Base-by-base conservation (phyloP, 2,888 invertebrate species). In the Diaprepes abbreviatus region DNA sequence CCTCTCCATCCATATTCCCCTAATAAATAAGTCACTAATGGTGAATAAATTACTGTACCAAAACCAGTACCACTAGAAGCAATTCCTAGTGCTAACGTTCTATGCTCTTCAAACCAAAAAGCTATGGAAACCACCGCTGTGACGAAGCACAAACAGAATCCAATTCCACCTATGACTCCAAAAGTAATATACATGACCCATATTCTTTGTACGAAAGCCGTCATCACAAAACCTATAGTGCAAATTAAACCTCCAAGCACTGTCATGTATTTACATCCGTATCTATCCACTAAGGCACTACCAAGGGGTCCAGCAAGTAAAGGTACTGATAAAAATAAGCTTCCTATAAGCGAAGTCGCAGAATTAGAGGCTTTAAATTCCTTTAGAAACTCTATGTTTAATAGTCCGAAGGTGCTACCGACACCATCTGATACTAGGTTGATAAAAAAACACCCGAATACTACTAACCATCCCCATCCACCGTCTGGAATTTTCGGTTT, bases 341-440 rank as follows among this genome's bases (percentile, higher is more conserved):
- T 79, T 1, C 79, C 80, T 21, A 80, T 79, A 75, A 79, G 78
- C 1, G 96, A 93, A 0, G 97, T 97, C 33, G 93, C 92, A 1
- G 95, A 91, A 43, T 74, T 74, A 0, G 77, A 76, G 5, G 77
- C 75, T 43, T 73, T 59, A 21, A 77, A 77, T 60, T 76, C 77
- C 3, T 75, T 52, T 92, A 92, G 6, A 94, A 91, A 91, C 78
- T 95, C 92, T 0, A 93, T 92, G 80, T 93, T 95, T 9, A 97
- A 87, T n/a, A 97, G 86, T 0, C 97, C 98, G 82, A 97, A 97
- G 0, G 95, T 95, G 82, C 96, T 96, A 48, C 95, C 94, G 64
- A 96, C 91, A 0, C 97, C 98, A 83, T 97, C 97, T 31, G 95
- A 94, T 52, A 97, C 92, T 85, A 95, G 89, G 28, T 95, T 95